phyloP scores from a whole-genome alignment of 2,888 invertebrate species.

The Microchrysa polita region DNA sequence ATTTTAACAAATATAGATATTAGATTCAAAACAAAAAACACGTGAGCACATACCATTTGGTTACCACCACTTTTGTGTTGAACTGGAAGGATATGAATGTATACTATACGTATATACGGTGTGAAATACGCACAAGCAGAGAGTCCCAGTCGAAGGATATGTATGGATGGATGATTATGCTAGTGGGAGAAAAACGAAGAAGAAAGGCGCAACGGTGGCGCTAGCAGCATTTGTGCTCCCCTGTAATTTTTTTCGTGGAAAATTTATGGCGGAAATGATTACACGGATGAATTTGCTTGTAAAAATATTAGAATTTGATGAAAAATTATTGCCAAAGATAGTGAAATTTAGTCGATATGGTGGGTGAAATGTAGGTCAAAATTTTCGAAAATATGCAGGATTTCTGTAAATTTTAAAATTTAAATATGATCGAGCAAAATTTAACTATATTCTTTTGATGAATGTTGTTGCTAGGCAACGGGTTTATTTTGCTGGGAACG shows the following conservation, averaged over 20 bases:
- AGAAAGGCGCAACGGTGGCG: not conserved
- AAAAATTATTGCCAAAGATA: constrained; percentile 44
- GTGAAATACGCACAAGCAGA: no score
- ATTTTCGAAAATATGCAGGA: no score
- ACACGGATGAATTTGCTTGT: constrained; percentile 49
- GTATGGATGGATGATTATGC: no score
- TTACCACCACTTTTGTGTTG: not conserved
- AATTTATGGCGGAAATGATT: constrained; percentile 50
- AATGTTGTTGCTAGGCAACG: no score
- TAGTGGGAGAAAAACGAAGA: not conserved
- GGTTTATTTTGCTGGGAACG: no score
- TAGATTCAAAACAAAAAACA: not conserved
- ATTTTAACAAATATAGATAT: not conserved
- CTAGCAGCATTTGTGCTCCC: not conserved
- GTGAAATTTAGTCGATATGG: not conserved
- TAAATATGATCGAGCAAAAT: no score
- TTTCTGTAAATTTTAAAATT: no score
- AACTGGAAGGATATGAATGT: constrained; percentile 9
- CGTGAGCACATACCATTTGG: not conserved
- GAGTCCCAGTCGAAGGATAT: no score
- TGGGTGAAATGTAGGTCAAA: no score
- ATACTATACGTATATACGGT: not conserved
- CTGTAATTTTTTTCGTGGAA: constrained; percentile 15
- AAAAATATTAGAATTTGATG: constrained; percentile 50
- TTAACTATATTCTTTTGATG: no score